Evolutionary conservation across 2,888 invertebrate genomes (phyloP).

Genomic region (Campoplex nolae): DNA sequence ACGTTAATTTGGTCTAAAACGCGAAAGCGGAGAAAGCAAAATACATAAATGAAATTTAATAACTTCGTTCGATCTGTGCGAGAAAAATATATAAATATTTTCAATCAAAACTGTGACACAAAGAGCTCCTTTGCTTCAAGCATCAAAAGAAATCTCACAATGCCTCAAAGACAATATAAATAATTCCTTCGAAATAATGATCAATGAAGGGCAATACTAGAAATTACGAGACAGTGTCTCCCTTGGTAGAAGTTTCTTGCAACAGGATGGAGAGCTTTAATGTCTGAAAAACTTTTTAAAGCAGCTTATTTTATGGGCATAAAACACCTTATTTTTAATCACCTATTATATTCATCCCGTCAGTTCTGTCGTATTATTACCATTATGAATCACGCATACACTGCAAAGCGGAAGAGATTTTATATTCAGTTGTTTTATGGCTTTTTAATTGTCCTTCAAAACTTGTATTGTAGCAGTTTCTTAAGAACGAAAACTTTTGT

Average conservation of each 20-base stretch:
- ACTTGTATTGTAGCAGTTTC: neutral
- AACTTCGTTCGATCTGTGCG: neutral
- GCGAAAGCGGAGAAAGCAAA: neutral
- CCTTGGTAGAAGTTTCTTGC: conserved; percentile 8
- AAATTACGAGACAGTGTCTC: conserved; percentile 21
- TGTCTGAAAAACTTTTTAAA: conserved; percentile 49
- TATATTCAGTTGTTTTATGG: conserved; percentile 7
- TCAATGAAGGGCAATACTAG: conserved; percentile 1
- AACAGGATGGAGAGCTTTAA: conserved; percentile 22
- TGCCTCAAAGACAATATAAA: conserved; percentile 29
- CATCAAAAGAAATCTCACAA: conserved; percentile 4
- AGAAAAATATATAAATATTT: neutral
- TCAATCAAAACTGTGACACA: neutral
- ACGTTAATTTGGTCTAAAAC: neutral
- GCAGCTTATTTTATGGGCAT: conserved; percentile 44
- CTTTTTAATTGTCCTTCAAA: neutral
- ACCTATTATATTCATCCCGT: conserved; percentile 20
- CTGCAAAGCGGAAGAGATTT: conserved; percentile 20
- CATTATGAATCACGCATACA: conserved; percentile 1
- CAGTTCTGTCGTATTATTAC: conserved; percentile 8
- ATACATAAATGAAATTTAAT: neutral
- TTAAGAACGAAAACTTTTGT: neutral
- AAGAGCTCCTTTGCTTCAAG: neutral
- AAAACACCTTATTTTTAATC: conserved; percentile 35
- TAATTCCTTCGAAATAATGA: conserved; percentile 49